Base-by-base conservation (phyloP, 2,888 invertebrate species). In the Eretmocerus hayati region DNA sequence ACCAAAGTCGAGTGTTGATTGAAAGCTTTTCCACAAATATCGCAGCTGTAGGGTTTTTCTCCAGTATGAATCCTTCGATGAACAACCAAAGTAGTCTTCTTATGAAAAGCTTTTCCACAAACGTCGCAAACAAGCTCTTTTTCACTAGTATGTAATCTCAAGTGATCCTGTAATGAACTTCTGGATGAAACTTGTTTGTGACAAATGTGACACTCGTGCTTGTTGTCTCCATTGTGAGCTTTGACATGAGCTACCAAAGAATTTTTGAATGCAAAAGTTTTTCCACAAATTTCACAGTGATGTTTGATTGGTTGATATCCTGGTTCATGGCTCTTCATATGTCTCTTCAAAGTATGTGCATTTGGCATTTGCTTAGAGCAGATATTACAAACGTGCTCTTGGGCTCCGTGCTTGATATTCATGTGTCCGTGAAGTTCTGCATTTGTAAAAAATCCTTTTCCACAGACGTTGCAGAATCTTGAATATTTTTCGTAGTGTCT, bases 1-100 rank as follows among this genome's bases (percentile, higher is more conserved):
- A 73, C 72, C 2, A 71, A 59, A 4, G 67, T 65, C 13, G 68
- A 66, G 19, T 63, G 64, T 50, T 74, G 74, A 1, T 72, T 67
- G 54, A 74, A 74, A 9, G 66, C 64, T 54, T 73, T 73, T 3
- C 65, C 68, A 52, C 74, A 74, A 1, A 63, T 64, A 6, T 72
- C 69, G 53, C 74, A 75, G 4, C 56, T 63, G 52, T 73, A 74
- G 0, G 74, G 74, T 41, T 71, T 73, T 48, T 72, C 73, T 0
- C 74, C 74, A 2, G 73, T 72, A 50, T 75, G 74, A 3, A 69
- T 69, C 20, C 74, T 61, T 48, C 66, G 64, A 53, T 75, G 74
- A 13, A 72, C 66, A 1, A 69, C 67, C 32, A 74, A 57, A 0
- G 72, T 72, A 30, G 71, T 69, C 20, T 65, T 62, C 53, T 71